Conservation (phyloP, 2,113 vertebrate genomes). For the Lycaon pictus region DNA sequence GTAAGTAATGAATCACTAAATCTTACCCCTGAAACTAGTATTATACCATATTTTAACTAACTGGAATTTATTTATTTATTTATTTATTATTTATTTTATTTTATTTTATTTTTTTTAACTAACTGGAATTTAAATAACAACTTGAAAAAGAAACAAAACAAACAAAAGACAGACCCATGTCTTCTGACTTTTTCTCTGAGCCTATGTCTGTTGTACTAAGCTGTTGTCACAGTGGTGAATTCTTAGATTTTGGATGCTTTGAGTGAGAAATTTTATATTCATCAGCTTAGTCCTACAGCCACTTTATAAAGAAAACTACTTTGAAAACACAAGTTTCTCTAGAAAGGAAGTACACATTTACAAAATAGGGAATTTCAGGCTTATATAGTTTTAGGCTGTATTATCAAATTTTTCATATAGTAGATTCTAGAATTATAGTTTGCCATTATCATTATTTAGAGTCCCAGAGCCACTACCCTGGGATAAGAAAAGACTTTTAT, state of each 20-base stretch:
- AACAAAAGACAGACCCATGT: background rate
- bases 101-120: background rate
- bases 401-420: constrained; percentile 2
- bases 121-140: background rate
- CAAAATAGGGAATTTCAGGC: constrained; percentile 11
- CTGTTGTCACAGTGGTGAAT: background rate
- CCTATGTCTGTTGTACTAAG: background rate
- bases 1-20: background rate
- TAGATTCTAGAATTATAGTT: background rate
- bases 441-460: background rate
- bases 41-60: background rate
- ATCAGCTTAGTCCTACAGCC: background rate
- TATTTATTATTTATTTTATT: too few species aligned
- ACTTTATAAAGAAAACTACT: constrained; percentile 16
- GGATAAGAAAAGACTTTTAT: background rate
- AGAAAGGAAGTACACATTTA: constrained; percentile 17
- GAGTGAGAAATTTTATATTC: background rate
- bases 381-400: background rate
- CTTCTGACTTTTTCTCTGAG: background rate
- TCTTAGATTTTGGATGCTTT: background rate
- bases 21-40: background rate
- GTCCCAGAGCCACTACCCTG: background rate
- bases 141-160: background rate
- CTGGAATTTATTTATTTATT: background rate
- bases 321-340: background rate